These are phyloP conservation scores for Boloria selene DNA, from an alignment of 2,888 invertebrate genomes.

Conservation along the genomic window DNA sequence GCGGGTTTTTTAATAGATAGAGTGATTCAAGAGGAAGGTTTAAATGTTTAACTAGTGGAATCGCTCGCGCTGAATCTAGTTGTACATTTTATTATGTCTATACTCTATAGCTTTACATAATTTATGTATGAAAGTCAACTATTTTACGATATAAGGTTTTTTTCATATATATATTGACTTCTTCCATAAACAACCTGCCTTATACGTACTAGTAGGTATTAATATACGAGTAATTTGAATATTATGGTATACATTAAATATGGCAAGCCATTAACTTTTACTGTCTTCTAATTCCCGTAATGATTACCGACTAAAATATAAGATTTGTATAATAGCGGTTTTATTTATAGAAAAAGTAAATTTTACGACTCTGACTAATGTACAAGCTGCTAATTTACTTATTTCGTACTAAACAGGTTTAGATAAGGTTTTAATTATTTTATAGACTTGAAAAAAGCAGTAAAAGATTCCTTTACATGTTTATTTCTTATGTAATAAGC, in stretches of 20 bases:
- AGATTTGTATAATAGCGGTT: slow-evolving; percentile 7
- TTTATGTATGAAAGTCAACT: no score
- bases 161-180: no score
- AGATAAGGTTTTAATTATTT: background rate
- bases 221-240: background rate
- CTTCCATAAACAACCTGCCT: background rate
- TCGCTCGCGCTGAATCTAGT: no score
- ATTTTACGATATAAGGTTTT: no score
- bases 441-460: no score
- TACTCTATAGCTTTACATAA: no score
- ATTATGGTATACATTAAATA: slow-evolving; percentile 5
- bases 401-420: background rate
- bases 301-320: background rate
- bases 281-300: background rate
- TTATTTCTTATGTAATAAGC: no score
- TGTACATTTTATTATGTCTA: no score
- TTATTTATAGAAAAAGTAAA: background rate
- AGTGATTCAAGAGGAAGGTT: no score
- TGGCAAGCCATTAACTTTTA: background rate
- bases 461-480: no score
- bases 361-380: background rate
- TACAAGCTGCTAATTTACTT: background rate
- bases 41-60: no score
- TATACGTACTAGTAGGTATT: background rate
- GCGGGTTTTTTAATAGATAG: no score